Base-by-base conservation (phyloP, 1,140 invertebrate genomes). In the Hormaphis cornu region DNA sequence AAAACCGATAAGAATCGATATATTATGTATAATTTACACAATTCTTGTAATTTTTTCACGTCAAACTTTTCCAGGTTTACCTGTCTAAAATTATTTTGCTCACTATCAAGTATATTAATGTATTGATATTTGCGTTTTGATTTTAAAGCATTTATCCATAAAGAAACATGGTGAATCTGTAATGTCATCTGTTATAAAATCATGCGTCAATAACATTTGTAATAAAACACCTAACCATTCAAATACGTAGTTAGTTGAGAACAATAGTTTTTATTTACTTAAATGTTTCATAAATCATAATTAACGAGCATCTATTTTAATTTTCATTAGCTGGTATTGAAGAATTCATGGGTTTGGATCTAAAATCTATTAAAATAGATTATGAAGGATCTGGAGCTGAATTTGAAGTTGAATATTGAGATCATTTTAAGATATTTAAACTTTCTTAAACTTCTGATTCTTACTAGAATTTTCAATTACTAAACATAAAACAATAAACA, bases 221-320 rank as follows among this genome's bases (percentile, higher is more conserved):
- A n/a, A 20, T 26, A 20, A 22, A 22, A 22, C 28, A 30, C 24
- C 37, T 46, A 46, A 12, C 12, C 10, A 33, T 66, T 35, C 26
- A 66, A 66, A 44, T 66, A 14, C 42, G 48, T 22, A 48, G 59
- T 66, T 48, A 66, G 59, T 48, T 42, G 1, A 44, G 26, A 40
- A 3, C 4, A 1, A 18, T 18, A 9, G 37, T 3, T n/a, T 33
- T 40, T 24, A 18, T 40, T 35, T 12, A 35, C 30, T 33, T 33
- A 2, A 20, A 24, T 4, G 8, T 16, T n/a, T n/a, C n/a, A n/a
- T n/a, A n/a, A n/a, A 35, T 56, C 26, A 2, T 20, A 1, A 58
- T 35, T 35, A 20, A 14, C 9, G 22, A 37, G 33, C 14, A 6
- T 37, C n/a, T 42, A 20, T 56, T 5, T 59, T 59, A n/a, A 42